A percentile compares a stretch with the other conserved stretches of the same genome.
Evolutionary conservation across 2,113 vertebrate genomes (phyloP).

Genomic region (Arvicanthis niloticus): DNA sequence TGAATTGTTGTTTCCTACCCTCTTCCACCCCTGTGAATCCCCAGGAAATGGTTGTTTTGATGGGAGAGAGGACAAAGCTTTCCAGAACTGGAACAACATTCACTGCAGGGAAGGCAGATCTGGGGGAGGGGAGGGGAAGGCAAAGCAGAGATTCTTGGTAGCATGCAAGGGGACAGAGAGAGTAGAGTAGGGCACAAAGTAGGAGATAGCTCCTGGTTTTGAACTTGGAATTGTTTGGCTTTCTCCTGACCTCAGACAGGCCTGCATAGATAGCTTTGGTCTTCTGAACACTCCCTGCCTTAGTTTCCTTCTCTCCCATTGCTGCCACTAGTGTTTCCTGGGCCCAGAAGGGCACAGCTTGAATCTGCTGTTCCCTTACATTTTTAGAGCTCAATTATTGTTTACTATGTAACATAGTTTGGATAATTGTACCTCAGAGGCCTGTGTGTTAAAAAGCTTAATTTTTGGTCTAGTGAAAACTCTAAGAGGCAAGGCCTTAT

Average conservation of each 20-base stretch:
- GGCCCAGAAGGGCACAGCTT: not conserved
- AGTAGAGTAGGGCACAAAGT: not conserved
- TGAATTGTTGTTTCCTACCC: not conserved
- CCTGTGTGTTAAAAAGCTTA: not conserved
- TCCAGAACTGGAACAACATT: slow-evolving; percentile 56
- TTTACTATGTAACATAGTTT: not conserved
- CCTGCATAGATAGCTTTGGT: not conserved
- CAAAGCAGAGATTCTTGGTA: not conserved
- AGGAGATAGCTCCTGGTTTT: not conserved
- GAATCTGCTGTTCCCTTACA: not conserved
- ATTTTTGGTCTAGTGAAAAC: not conserved
- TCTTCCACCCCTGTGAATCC: not conserved
- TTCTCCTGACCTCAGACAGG: not conserved
- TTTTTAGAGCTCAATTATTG: not conserved
- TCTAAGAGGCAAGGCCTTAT: not conserved
- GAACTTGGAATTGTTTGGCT: not conserved
- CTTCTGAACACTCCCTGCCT: not conserved
- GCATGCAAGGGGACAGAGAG: not conserved
- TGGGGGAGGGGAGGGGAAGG: not conserved
- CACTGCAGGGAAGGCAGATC: slow-evolving; percentile 22
- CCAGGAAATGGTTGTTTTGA: slow-evolving; percentile 54
- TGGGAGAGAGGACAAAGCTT: slow-evolving; percentile 44
- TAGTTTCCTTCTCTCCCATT: not conserved
- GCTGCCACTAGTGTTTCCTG: not conserved
- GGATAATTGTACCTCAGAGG: not conserved